Conservation (phyloP, 1,140 invertebrate species). For the Steinernema feltiae region DNA sequence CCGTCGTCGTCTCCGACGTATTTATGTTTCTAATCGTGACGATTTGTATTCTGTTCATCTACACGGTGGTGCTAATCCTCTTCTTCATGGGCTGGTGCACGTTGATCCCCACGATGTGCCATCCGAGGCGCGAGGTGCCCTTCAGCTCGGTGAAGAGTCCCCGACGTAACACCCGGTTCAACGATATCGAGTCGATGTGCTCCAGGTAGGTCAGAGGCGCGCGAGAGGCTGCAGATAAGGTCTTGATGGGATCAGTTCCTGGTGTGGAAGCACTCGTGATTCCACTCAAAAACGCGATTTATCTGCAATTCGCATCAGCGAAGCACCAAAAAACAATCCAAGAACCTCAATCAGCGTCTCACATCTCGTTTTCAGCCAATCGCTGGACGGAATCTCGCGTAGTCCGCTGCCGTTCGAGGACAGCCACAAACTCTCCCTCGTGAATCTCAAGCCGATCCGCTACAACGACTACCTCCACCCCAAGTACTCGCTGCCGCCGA, state of each 20-base stretch:
- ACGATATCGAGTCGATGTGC: conserved; percentile 25
- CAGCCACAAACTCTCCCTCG: conserved; percentile 19
- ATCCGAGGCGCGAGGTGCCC: conserved; percentile 27
- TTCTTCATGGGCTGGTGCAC: conserved; percentile 41
- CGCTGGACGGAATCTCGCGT: conserved; percentile 15
- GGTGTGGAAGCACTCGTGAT: too few species aligned
- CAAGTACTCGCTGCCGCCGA: conserved; percentile 29
- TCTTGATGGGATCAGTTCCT: too few species aligned
- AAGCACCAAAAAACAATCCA: too few species aligned
- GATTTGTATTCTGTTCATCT: conserved; percentile 31
- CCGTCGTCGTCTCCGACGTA: background rate
- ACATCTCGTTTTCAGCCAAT: conserved; percentile 25
- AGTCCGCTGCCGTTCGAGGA: conserved; percentile 1
- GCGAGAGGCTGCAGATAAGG: too few species aligned
- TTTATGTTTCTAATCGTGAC: conserved; percentile 30
- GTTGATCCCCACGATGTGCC: conserved; percentile 34
- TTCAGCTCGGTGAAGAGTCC: conserved; percentile 35
- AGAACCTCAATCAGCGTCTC: too few species aligned
- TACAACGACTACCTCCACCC: conserved; percentile 32
- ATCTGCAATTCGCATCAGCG: too few species aligned
- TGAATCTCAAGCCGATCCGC: conserved; percentile 20
- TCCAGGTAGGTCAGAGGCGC: conserved; percentile 16
- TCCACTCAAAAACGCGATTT: too few species aligned
- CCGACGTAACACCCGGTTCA: conserved; percentile 29
- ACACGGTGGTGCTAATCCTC: conserved; percentile 29